A percentile compares a stretch with the other conserved stretches of the same genome.
Evolutionary conservation across 2,113 vertebrate species (phyloP).

Genomic region (Loxodonta africana): DNA sequence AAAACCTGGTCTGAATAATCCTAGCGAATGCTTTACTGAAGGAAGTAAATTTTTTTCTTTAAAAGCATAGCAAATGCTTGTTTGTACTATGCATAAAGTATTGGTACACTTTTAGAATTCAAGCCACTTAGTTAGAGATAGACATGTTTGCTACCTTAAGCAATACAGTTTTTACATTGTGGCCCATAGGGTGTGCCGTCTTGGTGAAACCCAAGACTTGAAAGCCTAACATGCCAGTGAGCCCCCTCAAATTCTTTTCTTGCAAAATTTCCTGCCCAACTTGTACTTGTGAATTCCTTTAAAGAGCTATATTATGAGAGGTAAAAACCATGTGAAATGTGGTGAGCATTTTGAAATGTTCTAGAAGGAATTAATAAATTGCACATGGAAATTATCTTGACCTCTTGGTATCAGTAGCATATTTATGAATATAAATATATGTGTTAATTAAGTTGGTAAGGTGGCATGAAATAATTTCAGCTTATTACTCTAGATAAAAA

Average conservation of each 20-base stretch:
- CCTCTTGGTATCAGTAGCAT: background rate
- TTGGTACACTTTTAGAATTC: conserved; percentile 2
- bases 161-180: background rate
- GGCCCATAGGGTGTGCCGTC: background rate
- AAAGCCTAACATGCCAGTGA: background rate
- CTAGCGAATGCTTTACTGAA: background rate
- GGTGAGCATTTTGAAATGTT: conserved; percentile 37
- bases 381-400: background rate
- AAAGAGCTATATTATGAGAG: conserved; percentile 12
- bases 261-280: background rate
- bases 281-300: conserved; percentile 20
- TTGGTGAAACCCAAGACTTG: background rate
- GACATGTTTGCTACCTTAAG: background rate
- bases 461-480: conserved; percentile 14
- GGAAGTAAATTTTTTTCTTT: conserved; percentile 31
- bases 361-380: conserved; percentile 19
- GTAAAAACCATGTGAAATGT: background rate
- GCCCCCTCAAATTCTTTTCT: background rate
- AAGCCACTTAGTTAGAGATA: background rate
- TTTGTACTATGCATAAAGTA: background rate
- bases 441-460: background rate
- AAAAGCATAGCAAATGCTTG: background rate
- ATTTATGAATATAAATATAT: background rate
- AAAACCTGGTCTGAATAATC: conserved; percentile 7
- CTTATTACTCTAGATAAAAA: background rate